Evolutionary conservation across 1,140 invertebrate genomes (phyloP).

Genomic region (Elysia chlorotica): DNA sequence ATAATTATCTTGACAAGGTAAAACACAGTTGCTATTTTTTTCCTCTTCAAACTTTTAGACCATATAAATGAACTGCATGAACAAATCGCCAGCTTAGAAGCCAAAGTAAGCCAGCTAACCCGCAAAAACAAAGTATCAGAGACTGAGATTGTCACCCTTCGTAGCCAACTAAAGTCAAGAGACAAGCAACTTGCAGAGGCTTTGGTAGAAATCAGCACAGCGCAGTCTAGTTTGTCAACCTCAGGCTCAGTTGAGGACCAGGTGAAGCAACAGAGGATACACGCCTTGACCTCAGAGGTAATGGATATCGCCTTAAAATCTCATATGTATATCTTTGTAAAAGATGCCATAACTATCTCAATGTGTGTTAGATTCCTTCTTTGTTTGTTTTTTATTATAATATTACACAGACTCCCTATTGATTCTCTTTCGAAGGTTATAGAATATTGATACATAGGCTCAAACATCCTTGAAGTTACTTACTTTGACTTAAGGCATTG

Average conservation of each 20-base stretch:
- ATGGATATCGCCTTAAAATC: too few species aligned
- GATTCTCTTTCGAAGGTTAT: too few species aligned
- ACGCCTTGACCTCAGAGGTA: constrained; percentile 44
- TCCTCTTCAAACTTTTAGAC: constrained; percentile 25
- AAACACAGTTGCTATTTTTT: too few species aligned
- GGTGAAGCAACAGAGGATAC: constrained; percentile 43
- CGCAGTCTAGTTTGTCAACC: constrained; percentile 21
- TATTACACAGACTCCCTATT: too few species aligned
- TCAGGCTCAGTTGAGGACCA: constrained; percentile 26
- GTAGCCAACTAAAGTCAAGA: constrained; percentile 49
- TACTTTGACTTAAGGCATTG: too few species aligned
- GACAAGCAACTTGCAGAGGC: constrained; percentile 44
- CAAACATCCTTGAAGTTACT: too few species aligned
- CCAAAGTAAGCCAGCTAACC: constrained; percentile 67
- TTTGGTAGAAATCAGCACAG: constrained; percentile 34
- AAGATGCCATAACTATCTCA: too few species aligned
- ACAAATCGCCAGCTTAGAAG: constrained; percentile 37
- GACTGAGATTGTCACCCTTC: constrained; percentile 59
- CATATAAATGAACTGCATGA: constrained; percentile 30
- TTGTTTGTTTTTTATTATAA: too few species aligned
- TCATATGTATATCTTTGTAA: too few species aligned
- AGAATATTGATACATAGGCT: too few species aligned
- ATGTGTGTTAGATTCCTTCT: too few species aligned
- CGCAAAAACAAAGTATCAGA: constrained; percentile 83
- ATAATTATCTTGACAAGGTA: too few species aligned